phyloP scores from a whole-genome alignment of 2,797 vertebrate genomes.

The Sylvilagus floridanus region DNA sequence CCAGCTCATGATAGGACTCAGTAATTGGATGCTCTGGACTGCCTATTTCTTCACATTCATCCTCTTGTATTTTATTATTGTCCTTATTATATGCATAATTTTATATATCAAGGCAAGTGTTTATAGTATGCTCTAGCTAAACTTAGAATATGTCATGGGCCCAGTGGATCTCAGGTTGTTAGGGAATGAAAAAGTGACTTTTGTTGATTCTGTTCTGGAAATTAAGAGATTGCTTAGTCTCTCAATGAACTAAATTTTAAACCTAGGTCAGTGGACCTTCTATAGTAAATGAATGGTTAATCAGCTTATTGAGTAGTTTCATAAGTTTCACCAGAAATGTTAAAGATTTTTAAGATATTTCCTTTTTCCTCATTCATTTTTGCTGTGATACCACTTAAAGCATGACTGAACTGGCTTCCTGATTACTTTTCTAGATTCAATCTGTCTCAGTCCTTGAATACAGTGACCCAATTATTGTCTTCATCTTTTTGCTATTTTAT shows the following conservation, averaged over 20 bases:
- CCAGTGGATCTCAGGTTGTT: not conserved
- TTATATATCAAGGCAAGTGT: slow-evolving; percentile 93
- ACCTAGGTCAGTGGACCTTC: not conserved
- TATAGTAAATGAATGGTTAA: not conserved
- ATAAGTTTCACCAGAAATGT: not conserved
- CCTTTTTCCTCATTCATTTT: not conserved
- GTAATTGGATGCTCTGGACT: slow-evolving; percentile 96
- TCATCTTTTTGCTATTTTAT: slow-evolving; percentile 93
- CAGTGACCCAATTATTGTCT: slow-evolving; percentile 95
- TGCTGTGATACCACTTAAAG: not conserved
- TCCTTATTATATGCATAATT: slow-evolving; percentile 93
- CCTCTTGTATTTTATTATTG: slow-evolving; percentile 92
- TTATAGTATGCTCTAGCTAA: not conserved
- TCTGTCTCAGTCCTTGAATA: slow-evolving; percentile 91
- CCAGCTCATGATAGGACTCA: slow-evolving; percentile 99
- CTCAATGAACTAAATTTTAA: not conserved
- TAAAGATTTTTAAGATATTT: slow-evolving; percentile 6
- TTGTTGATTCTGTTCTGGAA: not conserved
- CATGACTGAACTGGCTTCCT: slow-evolving; percentile 25
- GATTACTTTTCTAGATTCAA: slow-evolving; percentile 70
- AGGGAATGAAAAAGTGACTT: slow-evolving; percentile 78
- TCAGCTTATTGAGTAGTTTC: not conserved
- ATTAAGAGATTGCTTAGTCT: not conserved
- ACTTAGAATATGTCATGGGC: not conserved
- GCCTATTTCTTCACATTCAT: slow-evolving; percentile 98